Base-by-base conservation (phyloP, 1,140 invertebrate genomes). In the Drosophila yakuba region DNA sequence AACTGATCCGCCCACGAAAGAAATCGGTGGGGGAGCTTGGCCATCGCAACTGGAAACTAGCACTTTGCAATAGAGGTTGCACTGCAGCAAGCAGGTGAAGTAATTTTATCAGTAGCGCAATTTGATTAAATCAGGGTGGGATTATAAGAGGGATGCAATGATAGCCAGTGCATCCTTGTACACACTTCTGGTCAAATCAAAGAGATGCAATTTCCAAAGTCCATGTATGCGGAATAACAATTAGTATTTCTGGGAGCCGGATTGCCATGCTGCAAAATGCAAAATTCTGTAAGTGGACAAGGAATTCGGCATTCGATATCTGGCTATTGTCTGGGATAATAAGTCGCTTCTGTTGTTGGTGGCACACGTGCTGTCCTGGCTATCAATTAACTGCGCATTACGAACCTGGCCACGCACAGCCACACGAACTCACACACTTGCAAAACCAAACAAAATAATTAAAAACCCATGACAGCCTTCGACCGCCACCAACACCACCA, bases 391-490 rank as follows among this genome's bases (percentile, higher is more conserved):
- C 78, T 74, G 61, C 61, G 60, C 56, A 85, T 86, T 78, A 86
- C 81, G 74, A 63, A 58, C 62, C 64, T 60, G 41, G 48, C 64
- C 50, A 69, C 45, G 51, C 45, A 17, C 55, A 38, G 17, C 52
- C 35, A 41, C n/a, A 47, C 32, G 43, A 20, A 44, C 63, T 48
- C 59, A 32, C 63, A 38, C 43, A 32, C 55, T 25, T 38, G 59
- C 51, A 58, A 64, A 89, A 79, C 66, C 84, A 73, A 88, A 83
- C 84, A 88, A 88, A 88, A 89, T 83, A 88, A 88, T 88, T 89
- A 83, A 88, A 88, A 88, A 66, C 72, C 71, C 56, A 69, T 80
- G 79, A 83, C 75, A 74, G 63, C 14, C 17, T 35, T 39, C n/a
- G 20, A 6, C n/a, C 28, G 39, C 61, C 74, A 51, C 54, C 51